Evolutionary conservation across 2,797 vertebrate genomes (phyloP), one percentile per base, ranked within the genome.

Genomic region (Helicolenus hilgendorfi): DNA sequence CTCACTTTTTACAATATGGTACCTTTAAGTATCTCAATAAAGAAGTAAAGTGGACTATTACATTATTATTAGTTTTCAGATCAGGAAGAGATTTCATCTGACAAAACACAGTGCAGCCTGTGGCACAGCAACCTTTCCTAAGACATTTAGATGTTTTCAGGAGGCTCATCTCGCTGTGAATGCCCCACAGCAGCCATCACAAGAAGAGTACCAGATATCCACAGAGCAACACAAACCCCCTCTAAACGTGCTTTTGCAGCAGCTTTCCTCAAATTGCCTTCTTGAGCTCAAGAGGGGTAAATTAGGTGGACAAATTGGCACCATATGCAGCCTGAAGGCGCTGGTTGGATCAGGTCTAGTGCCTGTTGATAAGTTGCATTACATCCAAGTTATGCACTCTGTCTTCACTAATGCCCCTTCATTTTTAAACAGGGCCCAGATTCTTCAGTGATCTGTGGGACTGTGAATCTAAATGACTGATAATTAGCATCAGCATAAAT

Each of bases 281-380:
- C 2, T 24, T 63, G 55, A 73, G 69, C 73, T 62, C 65, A 45
- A 55, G 33, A 64, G 72, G 77, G 77, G 81, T 69, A 76, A 77
- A 92, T 92, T 45, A 88, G 33, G 56, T 70, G 79, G 79, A 88
- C 82, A 91, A 85, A 92, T 60, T 76, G 31, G 77, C 78, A 70
- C 10, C 53, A 67, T 68, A n/a, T 27, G 53, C 80, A 67, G 31
- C 65, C 72, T 74, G 65, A 83, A 72, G 72, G 64, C 27, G 56
- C 55, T 10, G 53, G 76, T 55, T 63, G 38, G 63, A 63, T 87
- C 11, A 1, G 33, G 60, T 41, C 59, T 69, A 55, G 49, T 10
- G 64, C 72, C 69, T 72, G 65, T 68, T 81, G 73, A 79, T 75
- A 11, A 67, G 41, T n/a, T 56, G 58, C 62, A 67, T 60, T 35